Conservation (phyloP, 2,888 invertebrate species). For the Parnassius smintheus region DNA sequence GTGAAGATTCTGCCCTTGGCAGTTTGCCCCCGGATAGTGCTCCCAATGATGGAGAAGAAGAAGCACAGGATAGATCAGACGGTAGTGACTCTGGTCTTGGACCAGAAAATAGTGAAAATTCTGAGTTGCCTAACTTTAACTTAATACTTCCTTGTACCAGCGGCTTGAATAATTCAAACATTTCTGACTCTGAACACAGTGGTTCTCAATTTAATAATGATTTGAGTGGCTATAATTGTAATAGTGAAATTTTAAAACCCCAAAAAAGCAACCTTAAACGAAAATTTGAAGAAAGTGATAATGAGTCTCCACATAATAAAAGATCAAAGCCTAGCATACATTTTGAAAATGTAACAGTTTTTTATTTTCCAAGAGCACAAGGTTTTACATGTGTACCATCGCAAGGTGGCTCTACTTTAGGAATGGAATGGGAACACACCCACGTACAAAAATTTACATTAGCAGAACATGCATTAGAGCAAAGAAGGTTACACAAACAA, state of each 20-base stretch:
- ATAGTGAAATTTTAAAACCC: conserved; percentile 45
- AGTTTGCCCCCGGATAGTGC: conserved; percentile 77
- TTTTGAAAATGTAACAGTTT: conserved; percentile 96
- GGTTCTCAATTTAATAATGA: conserved; percentile 33
- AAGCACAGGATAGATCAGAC: conserved; percentile 86
- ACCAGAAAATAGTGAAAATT: conserved; percentile 85
- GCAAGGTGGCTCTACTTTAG: conserved; percentile 94
- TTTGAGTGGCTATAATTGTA: conserved; percentile 33
- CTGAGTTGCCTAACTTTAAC: conserved; percentile 61
- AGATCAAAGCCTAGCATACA: conserved; percentile 91
- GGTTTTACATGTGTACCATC: conserved; percentile 96
- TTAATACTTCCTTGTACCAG: conserved; percentile 56
- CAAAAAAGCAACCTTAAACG: conserved; percentile 86
- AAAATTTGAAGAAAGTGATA: conserved; percentile 67
- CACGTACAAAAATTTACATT: conserved; percentile 90
- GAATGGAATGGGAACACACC: conserved; percentile 90
- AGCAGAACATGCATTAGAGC: conserved; percentile 93
- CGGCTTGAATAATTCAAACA: conserved; percentile 38
- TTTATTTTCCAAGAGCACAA: conserved; percentile 95
- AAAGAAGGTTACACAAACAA: conserved; percentile 91
- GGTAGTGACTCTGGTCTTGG: conserved; percentile 93
- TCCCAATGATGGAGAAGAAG: conserved; percentile 77
- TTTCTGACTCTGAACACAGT: conserved; percentile 26
- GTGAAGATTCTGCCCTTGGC: conserved; percentile 83
- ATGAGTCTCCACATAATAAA: conserved; percentile 72